A percentile compares a stretch with the other conserved stretches of the same genome.
Conservation (phyloP, 2,113 vertebrate species). For the Daboia siamensis region DNA sequence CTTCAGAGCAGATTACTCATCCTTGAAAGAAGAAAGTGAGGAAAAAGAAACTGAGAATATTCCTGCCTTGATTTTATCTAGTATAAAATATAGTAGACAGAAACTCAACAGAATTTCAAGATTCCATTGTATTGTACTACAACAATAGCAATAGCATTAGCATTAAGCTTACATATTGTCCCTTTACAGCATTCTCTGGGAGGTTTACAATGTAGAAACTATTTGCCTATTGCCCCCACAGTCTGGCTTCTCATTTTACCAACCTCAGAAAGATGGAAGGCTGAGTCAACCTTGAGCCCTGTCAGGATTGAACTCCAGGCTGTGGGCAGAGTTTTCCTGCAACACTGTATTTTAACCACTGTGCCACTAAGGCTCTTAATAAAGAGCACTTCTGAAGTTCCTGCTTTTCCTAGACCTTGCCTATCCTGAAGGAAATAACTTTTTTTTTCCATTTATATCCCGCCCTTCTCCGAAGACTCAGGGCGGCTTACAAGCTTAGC, state of each 20-base stretch:
- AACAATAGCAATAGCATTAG: not conserved
- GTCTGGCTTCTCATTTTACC: too few species aligned
- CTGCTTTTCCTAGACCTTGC: not conserved
- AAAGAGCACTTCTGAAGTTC: not conserved
- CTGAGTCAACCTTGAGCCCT: not conserved
- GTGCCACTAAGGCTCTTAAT: not conserved
- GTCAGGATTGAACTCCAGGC: not conserved
- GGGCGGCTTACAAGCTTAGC: too few species aligned
- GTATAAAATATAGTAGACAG: not conserved
- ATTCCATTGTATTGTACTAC: too few species aligned
- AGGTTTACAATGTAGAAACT: too few species aligned
- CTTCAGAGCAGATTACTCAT: not conserved
- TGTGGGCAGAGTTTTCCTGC: not conserved
- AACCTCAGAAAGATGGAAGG: not conserved
- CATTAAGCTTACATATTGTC: too few species aligned
- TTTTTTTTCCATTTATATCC: too few species aligned
- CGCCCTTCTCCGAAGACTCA: too few species aligned
- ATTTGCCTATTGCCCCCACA: too few species aligned
- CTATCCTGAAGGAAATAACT: not conserved
- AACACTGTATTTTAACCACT: not conserved
- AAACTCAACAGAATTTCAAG: too few species aligned
- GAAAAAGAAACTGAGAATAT: not conserved
- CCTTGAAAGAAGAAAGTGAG: not conserved
- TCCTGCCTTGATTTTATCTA: not conserved
- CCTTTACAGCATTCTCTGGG: too few species aligned